Evolutionary conservation across 2,113 vertebrate species (phyloP), one percentile per base, ranked within the genome.

Genomic region (Acinonyx jubatus): DNA sequence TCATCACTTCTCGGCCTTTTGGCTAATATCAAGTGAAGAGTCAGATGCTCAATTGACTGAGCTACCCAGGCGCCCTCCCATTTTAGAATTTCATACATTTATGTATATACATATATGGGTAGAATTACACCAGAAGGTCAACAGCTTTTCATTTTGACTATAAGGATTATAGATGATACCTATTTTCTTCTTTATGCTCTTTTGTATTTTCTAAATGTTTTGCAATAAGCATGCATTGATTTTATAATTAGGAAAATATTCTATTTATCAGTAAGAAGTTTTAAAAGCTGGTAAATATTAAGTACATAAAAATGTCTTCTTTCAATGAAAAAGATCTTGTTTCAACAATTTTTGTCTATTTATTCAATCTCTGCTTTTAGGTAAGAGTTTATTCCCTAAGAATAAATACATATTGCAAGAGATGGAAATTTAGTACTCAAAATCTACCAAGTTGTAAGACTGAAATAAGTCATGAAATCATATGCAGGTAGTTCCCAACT

Each of bases 231-330:
- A 38, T 73, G 76, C 5, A 36, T 18, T 74, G 23, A 29, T 82
- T 95, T 93, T 74, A 71, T 82, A 89, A 68, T n/a, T 82, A 74
- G 10, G 21, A 93, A 89, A 89, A 76, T 36, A 74, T 61, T 63
- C 23, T 50, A 19, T 65, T 89, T 93, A 57, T 88, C 52, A 66
- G 57, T 48, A 87, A 52, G 27, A 81, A 55, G 18, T 52, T 73
- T 81, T 55, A 65, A 88, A 92, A 55, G 33, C 33, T 71, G 41
- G 21, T 74, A 81, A 65, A 86, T 80, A 21, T 86, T 91, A 91
- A 38, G 65, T 21, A 71, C 18, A 27, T 80, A 52, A 36, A 78
- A 84, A 16, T 84, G 16, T 89, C 83, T 93, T 74, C 36, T 74
- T 78, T 84, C 48, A 48, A 14, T 83, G 57, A 76, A 91, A 91